Base-by-base conservation (phyloP, 2,888 invertebrate genomes). In the Nephrocerus scutellatus region DNA sequence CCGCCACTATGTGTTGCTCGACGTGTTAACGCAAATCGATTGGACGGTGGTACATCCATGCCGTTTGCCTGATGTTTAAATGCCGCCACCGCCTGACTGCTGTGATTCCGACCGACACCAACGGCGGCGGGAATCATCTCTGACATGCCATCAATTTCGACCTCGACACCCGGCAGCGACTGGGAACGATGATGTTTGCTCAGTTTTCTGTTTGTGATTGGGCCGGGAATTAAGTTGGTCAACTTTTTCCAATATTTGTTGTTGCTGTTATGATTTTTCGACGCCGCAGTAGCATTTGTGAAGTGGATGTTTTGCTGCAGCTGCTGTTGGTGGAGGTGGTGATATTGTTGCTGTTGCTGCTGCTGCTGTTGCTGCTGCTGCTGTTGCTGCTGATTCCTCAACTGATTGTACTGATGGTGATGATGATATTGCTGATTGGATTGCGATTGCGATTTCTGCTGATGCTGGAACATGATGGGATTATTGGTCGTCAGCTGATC, bases 141-240 rank as follows among this genome's bases (percentile, higher is more conserved):
- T 31, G 49, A 46, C 20, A 7, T 22, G 22, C 41, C 43, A 23
- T 75, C 72, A 38, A 74, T 71, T 56, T 79, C 75, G 10, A 78
- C 79, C 31, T 55, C 52, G 8, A 79, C 82, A 13, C 80, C 77
- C 0, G 88, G 88, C 36, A 90, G 68, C 2, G 89, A 89, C 59
- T 86, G 82, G 6, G 89, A 89, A 53, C 89, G 74, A 63, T 81
- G 80, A 52, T 86, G 73, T 59, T 84, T 85, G 13, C 80, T 76
- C 22, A 52, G 49, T 46, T 25, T 60, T 60, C 6, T 59, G 43
- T 34, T 63, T 66, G 35, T 89, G 70, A 62, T 87, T 84, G 82
- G 69, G 61, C 87, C 88, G 1, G 89, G 88, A 36, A 90, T 64
- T 80, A 88, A 83, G 36, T 71, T 71, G n/a, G 72, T 72, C 2